Conservation (phyloP, 2,888 invertebrate genomes). For the Dioctria rufipes region DNA sequence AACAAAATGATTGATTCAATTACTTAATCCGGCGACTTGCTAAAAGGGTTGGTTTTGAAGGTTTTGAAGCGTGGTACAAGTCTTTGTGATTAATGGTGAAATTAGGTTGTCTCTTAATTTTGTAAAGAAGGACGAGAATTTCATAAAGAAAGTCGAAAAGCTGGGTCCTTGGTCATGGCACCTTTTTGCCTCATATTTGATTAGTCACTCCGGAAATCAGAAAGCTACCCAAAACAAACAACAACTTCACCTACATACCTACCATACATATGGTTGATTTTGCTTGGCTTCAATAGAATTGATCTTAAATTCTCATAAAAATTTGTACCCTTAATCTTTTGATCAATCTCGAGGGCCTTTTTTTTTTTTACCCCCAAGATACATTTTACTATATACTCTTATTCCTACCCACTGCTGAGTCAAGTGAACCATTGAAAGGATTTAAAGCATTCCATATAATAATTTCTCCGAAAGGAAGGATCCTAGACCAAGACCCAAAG, state of each 20-base stretch:
- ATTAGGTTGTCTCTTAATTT: constrained; percentile 25
- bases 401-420: not conserved
- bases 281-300: constrained; percentile 11
- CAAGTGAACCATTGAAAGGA: constrained; percentile 13
- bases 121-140: not conserved
- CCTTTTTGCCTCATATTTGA: not conserved
- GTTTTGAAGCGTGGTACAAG: not conserved
- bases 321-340: constrained; percentile 15
- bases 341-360: constrained; percentile 18
- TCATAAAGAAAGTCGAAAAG: not conserved
- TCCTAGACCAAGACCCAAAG: constrained; percentile 12
- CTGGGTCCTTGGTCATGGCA: not conserved
- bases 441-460: constrained; percentile 26
- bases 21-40: not conserved
- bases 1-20: not conserved
- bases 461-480: constrained; percentile 15
- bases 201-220: not conserved
- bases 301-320: constrained; percentile 5
- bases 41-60: not conserved
- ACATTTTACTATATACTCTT: not conserved
- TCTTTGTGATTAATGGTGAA: constrained; percentile 6
- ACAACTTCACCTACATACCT: not conserved
- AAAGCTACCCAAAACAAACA: not conserved
- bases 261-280: not conserved
- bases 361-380: not conserved